Conservation (phyloP, 2,888 invertebrate species). For the Agrilus mali region DNA sequence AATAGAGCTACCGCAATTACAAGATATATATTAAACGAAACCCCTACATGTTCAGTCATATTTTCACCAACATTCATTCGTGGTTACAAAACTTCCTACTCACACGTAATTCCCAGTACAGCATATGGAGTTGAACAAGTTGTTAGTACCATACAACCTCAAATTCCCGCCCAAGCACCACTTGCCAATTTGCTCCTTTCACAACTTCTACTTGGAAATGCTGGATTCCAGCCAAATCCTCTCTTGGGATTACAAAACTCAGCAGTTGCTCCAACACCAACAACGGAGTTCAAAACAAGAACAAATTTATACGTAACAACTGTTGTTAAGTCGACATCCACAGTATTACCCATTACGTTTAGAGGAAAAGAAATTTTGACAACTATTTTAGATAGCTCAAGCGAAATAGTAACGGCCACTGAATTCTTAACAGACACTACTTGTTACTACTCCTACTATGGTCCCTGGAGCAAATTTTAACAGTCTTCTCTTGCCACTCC, state of each 20-base stretch:
- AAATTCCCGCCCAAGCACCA: conserved; percentile 66
- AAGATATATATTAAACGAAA: conserved; percentile 66
- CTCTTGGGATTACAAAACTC: conserved; percentile 41
- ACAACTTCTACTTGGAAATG: conserved; percentile 65
- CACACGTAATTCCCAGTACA: conserved; percentile 74
- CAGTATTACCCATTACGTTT: conserved; percentile 75
- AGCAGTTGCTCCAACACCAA: conserved; percentile 48
- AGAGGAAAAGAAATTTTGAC: conserved; percentile 78
- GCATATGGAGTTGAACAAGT: conserved; percentile 76
- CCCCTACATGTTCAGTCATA: conserved; percentile 69
- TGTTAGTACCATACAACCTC: conserved; percentile 65
- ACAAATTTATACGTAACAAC: conserved; percentile 86
- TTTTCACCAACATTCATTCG: conserved; percentile 78
- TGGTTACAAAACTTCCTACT: conserved; percentile 75
- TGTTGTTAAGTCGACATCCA: conserved; percentile 69
- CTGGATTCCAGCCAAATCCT: conserved; percentile 51
- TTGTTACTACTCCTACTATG: conserved; percentile 66
- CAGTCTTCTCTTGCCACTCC: conserved; percentile 45
- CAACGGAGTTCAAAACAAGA: conserved; percentile 65
- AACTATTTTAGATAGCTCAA: conserved; percentile 70
- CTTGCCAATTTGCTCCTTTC: conserved; percentile 75
- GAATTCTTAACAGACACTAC: conserved; percentile 79
- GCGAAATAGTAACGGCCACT: conserved; percentile 76
- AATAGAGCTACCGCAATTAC: conserved; percentile 74
- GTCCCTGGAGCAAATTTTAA: conserved; percentile 40